Conservation (phyloP, 2,113 vertebrate species). For the Peromyscus maniculatus region DNA sequence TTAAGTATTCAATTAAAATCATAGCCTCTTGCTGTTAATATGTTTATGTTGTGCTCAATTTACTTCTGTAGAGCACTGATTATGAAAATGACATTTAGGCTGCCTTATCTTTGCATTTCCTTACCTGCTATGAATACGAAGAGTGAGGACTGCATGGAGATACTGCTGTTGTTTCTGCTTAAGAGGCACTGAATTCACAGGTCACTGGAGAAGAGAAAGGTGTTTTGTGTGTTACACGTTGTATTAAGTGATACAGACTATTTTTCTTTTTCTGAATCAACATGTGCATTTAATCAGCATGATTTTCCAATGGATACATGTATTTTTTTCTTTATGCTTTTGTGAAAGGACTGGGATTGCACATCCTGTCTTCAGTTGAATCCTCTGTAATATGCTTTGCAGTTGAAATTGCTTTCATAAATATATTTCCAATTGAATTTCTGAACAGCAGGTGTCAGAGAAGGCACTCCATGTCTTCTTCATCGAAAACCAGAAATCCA, state of each 20-base stretch:
- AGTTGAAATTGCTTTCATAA: conserved; percentile 10
- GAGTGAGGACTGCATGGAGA: background rate
- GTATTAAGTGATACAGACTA: background rate
- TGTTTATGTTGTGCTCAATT: conserved; percentile 55
- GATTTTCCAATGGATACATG: background rate
- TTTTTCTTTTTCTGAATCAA: conserved; percentile 34
- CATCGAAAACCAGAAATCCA: background rate
- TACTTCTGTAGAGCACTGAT: conserved; percentile 37
- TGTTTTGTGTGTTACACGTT: background rate
- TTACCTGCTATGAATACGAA: background rate
- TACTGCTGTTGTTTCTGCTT: background rate
- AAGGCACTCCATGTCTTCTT: background rate
- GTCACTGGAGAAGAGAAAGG: background rate
- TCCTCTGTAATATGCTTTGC: background rate
- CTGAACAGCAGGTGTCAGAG: background rate
- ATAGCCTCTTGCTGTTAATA: conserved; percentile 44
- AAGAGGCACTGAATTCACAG: background rate
- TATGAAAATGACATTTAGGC: background rate
- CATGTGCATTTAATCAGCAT: background rate
- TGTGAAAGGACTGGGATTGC: background rate
- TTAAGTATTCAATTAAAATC: conserved; percentile 64
- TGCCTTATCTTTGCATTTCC: background rate
- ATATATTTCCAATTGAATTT: conserved; percentile 40
- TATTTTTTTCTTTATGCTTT: background rate
- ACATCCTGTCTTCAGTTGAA: background rate